These are phyloP conservation scores for Eudemis profundana DNA, from an alignment of 2,888 invertebrate genomes.

Conservation along the genomic window DNA sequence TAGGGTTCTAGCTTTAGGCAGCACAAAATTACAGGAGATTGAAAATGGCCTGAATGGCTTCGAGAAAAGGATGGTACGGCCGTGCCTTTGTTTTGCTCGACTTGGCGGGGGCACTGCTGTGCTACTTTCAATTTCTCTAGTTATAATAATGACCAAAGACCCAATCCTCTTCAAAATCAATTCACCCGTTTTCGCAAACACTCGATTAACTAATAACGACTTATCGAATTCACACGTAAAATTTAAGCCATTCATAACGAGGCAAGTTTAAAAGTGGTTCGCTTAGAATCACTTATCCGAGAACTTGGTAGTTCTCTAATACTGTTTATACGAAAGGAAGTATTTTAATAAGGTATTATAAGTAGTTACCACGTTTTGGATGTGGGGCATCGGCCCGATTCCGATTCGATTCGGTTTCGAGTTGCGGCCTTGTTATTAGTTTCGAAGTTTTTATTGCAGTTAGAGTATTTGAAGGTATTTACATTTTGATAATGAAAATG, in stretches of 20 bases:
- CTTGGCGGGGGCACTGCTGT: no score
- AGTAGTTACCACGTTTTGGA: conserved; percentile 3
- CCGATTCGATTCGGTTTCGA: conserved; percentile 51
- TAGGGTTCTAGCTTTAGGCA: no score
- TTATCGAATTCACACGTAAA: conserved; percentile 51
- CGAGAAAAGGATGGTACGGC: no score
- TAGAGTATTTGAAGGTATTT: conserved; percentile 5
- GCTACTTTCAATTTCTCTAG: no score
- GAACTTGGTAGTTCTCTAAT: conserved; percentile 54
- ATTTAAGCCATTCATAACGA: conserved; percentile 54
- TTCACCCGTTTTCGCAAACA: background rate
- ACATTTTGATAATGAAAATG: conserved; percentile 8
- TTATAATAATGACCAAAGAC: no score
- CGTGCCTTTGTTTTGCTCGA: no score
- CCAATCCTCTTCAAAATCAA: no score
- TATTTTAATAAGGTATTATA: background rate
- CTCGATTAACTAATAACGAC: conserved; percentile 45
- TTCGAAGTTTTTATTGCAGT: conserved; percentile 30
- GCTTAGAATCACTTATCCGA: conserved; percentile 62
- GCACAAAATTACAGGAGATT: no score
- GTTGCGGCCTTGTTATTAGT: conserved; percentile 46
- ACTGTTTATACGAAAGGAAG: conserved; percentile 35
- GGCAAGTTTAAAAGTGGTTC: conserved; percentile 57
- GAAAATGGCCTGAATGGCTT: no score
- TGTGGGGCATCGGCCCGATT: conserved; percentile 44